Base-by-base conservation (phyloP, 2,797 vertebrate genomes). In the Semotilus atromaculatus region DNA sequence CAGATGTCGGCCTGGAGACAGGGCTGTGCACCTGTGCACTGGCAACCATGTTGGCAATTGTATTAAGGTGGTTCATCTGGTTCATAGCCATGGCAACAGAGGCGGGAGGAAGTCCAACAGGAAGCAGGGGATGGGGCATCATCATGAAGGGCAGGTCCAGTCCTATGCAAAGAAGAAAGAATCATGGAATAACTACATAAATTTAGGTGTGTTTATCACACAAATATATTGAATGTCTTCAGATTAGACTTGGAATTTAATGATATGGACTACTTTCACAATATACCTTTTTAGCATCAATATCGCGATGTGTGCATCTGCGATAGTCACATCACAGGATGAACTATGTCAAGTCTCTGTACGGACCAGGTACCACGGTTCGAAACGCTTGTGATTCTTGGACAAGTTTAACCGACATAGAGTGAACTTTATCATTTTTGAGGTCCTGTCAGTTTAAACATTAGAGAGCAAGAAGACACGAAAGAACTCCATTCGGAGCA, bases 31-130 rank as follows among this genome's bases (percentile, higher is more conserved):
- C 97, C 93, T 98, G 97, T 40, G 96, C 96, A 7, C 96, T 96
- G 23, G 96, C 97, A 16, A 97, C 97, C 97, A 98, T 98, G 94
- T 97, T 98, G 87, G 97, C 97, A 85, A 98, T 97, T 81, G 97
- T 98, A 93, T 94, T 98, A 92, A 99, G 97, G 92, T 99, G 97
- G 94, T 97, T 98, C 97, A 98, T 99, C 94, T 98, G 97, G 72
- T 97, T 98, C 97, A 99, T 97, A 83, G 97, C 97, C 97, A 98
- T 98, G 88, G 97, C 97, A 51, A 99, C 97, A 1, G 97, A 98
- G 4, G 97, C 97, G 0, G 97, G 97, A 87, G 97, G 97, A 92
- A 98, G 94, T 86, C 97, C 97, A 94, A 98, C 97, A 23, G 97
- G 97, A 90, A 99, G 96, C 88, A 99, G 93, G 31, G 97, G 97